These are phyloP conservation scores for Polypterus senegalus DNA, from an alignment of 2,113 vertebrate genomes.

Conservation along the genomic window DNA sequence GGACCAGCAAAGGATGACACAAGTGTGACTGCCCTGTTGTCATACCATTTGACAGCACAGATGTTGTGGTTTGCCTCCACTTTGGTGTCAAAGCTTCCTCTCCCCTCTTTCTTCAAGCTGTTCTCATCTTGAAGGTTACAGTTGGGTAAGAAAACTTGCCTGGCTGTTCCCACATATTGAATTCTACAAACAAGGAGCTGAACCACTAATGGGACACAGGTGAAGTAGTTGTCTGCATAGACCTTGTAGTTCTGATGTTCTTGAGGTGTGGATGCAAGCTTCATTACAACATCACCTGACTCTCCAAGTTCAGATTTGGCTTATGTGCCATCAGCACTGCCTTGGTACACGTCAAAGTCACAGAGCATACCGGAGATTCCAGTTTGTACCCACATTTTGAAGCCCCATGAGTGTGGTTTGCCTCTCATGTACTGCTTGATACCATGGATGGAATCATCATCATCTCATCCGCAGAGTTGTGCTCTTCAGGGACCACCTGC, in stretches of 20 bases:
- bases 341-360: neutral
- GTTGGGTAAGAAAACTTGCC: neutral
- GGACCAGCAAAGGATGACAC: constrained; percentile 6
- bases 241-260: neutral
- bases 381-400: neutral
- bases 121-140: neutral
- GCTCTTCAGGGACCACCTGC: constrained; percentile 13
- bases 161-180: neutral
- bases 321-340: neutral
- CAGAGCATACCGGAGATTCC: neutral
- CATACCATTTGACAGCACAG: neutral
- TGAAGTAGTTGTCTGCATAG: neutral
- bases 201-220: neutral
- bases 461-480: constrained; percentile 13
- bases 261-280: neutral
- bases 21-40: neutral
- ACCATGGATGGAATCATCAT: constrained; percentile 12
- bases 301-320: constrained; percentile 6
- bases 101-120: neutral
- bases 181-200: neutral
- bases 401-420: neutral
- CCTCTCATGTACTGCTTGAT: constrained; percentile 8
- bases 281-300: constrained; percentile 18
- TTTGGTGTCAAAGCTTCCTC: neutral
- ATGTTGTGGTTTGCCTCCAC: neutral